Percentiles rank a stretch among this genome's conserved stretches.
Evolutionary conservation across 1,140 invertebrate genomes (phyloP).

Genomic region (Drosophila sp.): DNA sequence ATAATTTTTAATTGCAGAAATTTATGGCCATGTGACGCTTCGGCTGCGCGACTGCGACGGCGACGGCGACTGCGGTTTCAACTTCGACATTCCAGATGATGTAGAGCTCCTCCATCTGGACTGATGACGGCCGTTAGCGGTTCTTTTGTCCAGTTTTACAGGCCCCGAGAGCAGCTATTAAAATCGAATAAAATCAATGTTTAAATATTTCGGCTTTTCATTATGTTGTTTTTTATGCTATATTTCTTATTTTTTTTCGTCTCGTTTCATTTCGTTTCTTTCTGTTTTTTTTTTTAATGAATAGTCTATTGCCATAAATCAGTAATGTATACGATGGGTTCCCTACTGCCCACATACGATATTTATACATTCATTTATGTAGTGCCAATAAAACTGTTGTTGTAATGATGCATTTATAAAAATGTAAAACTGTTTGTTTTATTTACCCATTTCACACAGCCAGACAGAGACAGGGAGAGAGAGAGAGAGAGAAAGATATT

Average conservation of each 20-base stretch:
- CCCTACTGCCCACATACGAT: conserved; percentile 45
- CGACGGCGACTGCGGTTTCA: too few species aligned
- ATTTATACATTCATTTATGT: conserved; percentile 36
- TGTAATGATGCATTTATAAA: conserved; percentile 78
- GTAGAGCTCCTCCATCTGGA: conserved; percentile 9
- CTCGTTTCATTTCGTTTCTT: neutral
- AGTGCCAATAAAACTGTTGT: conserved; percentile 58
- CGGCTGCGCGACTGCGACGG: neutral
- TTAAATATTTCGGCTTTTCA: conserved; percentile 43
- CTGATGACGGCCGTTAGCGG: conserved; percentile 74
- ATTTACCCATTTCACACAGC: conserved; percentile 14
- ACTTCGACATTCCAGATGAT: too few species aligned
- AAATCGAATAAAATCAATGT: conserved; percentile 79
- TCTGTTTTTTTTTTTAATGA: conserved; percentile 59
- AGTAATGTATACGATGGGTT: conserved; percentile 64
- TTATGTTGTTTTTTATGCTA: conserved; percentile 8
- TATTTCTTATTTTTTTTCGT: neutral
- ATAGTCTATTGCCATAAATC: conserved; percentile 70
- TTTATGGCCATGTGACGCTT: conserved; percentile 60
- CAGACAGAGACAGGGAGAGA: neutral
- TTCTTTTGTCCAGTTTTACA: conserved; percentile 64
- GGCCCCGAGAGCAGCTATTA: conserved; percentile 48
- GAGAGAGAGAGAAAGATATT: conserved; percentile 44
- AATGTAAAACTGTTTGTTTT: conserved; percentile 52
- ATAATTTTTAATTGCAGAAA: conserved; percentile 79